These are phyloP conservation scores for Cremastobaeus sp. DNA, from an alignment of 2,888 invertebrate genomes.

Conservation along the genomic window DNA sequence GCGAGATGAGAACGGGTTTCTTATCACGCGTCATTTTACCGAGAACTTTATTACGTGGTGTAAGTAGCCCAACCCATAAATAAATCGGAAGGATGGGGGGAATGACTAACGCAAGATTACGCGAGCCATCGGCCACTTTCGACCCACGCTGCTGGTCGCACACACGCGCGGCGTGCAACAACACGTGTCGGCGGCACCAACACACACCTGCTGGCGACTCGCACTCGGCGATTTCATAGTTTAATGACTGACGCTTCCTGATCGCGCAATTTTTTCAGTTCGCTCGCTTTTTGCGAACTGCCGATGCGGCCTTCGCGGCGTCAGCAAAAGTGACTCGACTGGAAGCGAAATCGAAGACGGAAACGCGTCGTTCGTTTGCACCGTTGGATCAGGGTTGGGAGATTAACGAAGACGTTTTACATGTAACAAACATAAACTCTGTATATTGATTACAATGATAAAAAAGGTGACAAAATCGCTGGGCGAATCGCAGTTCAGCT, in stretches of 20 bases:
- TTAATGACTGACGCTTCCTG: constrained; percentile 56
- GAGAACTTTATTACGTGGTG: constrained; percentile 73
- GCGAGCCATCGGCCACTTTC: constrained; percentile 72
- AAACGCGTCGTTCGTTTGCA: too few species aligned
- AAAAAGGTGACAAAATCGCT: too few species aligned
- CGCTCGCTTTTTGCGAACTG: too few species aligned
- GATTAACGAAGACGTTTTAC: too few species aligned
- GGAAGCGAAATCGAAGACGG: too few species aligned
- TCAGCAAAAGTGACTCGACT: not conserved
- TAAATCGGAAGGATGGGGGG: constrained; percentile 69
- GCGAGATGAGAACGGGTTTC: constrained; percentile 61
- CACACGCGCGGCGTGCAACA: too few species aligned
- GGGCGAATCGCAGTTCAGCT: too few species aligned
- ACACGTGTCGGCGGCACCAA: too few species aligned
- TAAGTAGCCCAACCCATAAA: constrained; percentile 75
- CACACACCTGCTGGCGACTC: constrained; percentile 30
- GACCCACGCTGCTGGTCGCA: constrained; percentile 72
- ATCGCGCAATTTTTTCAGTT: constrained; percentile 24
- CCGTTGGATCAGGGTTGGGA: too few species aligned
- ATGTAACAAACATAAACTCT: too few species aligned
- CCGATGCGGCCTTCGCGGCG: constrained; percentile 13
- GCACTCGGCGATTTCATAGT: constrained; percentile 49
- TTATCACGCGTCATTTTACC: constrained; percentile 75
- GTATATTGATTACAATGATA: too few species aligned
- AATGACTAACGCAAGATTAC: constrained; percentile 74